A percentile compares a stretch with the other conserved stretches of the same genome.
Evolutionary conservation across 2,113 vertebrate species (phyloP).

Genomic region (Oryzias javanicus): DNA sequence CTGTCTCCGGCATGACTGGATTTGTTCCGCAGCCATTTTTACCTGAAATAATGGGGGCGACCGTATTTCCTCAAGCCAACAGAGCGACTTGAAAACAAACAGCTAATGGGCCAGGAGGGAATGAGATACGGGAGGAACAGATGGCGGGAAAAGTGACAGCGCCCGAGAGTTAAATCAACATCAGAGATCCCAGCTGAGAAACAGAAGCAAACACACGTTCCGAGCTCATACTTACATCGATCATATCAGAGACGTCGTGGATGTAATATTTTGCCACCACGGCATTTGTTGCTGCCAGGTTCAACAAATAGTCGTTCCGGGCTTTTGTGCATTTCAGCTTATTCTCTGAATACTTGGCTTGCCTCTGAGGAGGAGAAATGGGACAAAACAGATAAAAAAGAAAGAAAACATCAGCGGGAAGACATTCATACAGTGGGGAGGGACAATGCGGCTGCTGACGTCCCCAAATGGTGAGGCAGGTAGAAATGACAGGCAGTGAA

Average conservation of each 20-base stretch:
- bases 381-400: constrained; percentile 35
- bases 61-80: constrained; percentile 18
- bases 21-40: constrained; percentile 23
- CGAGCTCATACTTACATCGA: constrained; percentile 86
- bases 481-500: constrained; percentile 12
- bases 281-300: constrained; percentile 92
- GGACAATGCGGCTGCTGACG: constrained; percentile 8
- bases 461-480: constrained; percentile 21
- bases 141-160: constrained; percentile 57
- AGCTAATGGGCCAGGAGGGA: constrained; percentile 42
- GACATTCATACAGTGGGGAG: constrained; percentile 12
- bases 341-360: constrained; percentile 98
- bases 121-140: constrained; percentile 49
- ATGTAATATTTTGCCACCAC: constrained; percentile 98
- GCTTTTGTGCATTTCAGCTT: constrained; percentile 99
- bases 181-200: constrained; percentile 50
- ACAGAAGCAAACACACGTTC: constrained; percentile 57
- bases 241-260: constrained; percentile 96
- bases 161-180: constrained; percentile 55
- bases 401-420: constrained; percentile 26
- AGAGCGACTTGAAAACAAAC: constrained; percentile 57
- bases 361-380: constrained; percentile 81
- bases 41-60: constrained; percentile 10
- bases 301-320: constrained; percentile 95
- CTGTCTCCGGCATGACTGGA: constrained; percentile 8